Percentiles rank a stretch among this genome's conserved stretches.
Conservation (phyloP, 2,797 vertebrate species). For the Micromesistius poutassou region DNA sequence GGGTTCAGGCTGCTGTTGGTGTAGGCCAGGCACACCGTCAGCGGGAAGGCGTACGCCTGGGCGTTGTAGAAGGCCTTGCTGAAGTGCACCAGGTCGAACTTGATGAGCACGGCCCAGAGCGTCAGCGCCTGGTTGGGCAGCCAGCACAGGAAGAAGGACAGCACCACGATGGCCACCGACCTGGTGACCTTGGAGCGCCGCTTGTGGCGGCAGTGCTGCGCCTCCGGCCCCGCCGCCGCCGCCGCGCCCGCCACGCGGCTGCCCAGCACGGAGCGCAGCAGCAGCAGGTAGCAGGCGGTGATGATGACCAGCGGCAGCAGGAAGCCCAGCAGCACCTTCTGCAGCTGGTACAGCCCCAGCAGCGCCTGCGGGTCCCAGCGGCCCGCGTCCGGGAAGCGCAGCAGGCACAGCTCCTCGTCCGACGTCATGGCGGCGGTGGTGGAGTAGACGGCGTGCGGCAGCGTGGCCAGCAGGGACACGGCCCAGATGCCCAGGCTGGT, state of each 20-base stretch:
- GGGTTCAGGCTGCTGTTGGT: slow-evolving; percentile 83
- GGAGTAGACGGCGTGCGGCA: slow-evolving; percentile 78
- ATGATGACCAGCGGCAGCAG: slow-evolving; percentile 71
- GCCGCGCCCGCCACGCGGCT: slow-evolving; percentile 58
- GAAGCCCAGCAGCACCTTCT: slow-evolving; percentile 77
- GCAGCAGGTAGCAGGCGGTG: slow-evolving; percentile 71
- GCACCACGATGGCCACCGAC: slow-evolving; percentile 76
- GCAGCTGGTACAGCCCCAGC: slow-evolving; percentile 73
- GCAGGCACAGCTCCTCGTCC: slow-evolving; percentile 74
- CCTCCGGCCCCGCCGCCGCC: slow-evolving; percentile 47
- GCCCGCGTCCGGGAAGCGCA: slow-evolving; percentile 72
- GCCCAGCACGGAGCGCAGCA: slow-evolving; percentile 73
- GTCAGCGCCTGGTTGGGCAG: slow-evolving; percentile 81
- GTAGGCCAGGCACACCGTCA: slow-evolving; percentile 79
- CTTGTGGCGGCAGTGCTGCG: slow-evolving; percentile 57
- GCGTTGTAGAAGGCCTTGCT: slow-evolving; percentile 78
- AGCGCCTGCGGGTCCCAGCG: slow-evolving; percentile 78
- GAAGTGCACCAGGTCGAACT: slow-evolving; percentile 78
- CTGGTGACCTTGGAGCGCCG: slow-evolving; percentile 76
- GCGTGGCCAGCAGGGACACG: slow-evolving; percentile 67
- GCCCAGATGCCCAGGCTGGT: slow-evolving; percentile 74
- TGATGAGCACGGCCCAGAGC: slow-evolving; percentile 78
- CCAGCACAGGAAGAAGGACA: slow-evolving; percentile 83
- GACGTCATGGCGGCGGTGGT: slow-evolving; percentile 67
- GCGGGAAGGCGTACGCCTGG: slow-evolving; percentile 76